phyloP scores from a whole-genome alignment of 2,113 vertebrate genomes.

The Butastur rufipennis region DNA sequence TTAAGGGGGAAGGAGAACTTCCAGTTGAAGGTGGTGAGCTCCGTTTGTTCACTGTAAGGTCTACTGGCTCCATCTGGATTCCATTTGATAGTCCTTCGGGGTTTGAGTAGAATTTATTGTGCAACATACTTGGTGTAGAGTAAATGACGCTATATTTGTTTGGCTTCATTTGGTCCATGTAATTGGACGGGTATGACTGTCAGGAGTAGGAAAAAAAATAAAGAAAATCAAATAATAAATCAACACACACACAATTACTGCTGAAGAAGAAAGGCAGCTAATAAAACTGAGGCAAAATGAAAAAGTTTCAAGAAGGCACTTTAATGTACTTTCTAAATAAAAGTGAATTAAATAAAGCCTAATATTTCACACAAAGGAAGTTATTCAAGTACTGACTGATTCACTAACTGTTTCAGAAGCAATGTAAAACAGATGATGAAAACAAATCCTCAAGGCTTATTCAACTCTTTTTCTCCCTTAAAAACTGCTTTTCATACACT shows the following conservation, averaged over 20 bases:
- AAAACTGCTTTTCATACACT: not conserved
- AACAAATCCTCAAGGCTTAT: not conserved
- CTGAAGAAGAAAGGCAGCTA: not conserved
- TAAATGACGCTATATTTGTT: conserved; percentile 80
- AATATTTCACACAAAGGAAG: not conserved
- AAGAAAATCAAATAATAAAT: not conserved
- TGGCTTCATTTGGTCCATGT: conserved; percentile 78
- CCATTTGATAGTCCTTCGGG: conserved; percentile 71
- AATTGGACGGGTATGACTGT: conserved; percentile 77
- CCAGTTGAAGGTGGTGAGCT: conserved; percentile 79
- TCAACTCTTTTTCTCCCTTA: not conserved
- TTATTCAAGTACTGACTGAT: not conserved
- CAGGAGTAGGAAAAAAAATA: not conserved
- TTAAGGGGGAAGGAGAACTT: conserved; percentile 80
- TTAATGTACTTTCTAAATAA: not conserved
- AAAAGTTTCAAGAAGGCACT: not conserved
- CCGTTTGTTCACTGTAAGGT: conserved; percentile 91
- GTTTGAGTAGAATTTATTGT: conserved; percentile 75
- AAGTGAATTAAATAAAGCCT: not conserved
- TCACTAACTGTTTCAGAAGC: not conserved
- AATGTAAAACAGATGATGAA: not conserved
- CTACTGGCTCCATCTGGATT: conserved; percentile 92
- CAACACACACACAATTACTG: not conserved
- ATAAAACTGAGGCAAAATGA: not conserved
- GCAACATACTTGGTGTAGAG: conserved; percentile 66